A percentile compares a stretch with the other conserved stretches of the same genome.
These are phyloP conservation scores for Apomyelois bistriatella DNA, from an alignment of 2,888 invertebrate species.

Conservation along the genomic window DNA sequence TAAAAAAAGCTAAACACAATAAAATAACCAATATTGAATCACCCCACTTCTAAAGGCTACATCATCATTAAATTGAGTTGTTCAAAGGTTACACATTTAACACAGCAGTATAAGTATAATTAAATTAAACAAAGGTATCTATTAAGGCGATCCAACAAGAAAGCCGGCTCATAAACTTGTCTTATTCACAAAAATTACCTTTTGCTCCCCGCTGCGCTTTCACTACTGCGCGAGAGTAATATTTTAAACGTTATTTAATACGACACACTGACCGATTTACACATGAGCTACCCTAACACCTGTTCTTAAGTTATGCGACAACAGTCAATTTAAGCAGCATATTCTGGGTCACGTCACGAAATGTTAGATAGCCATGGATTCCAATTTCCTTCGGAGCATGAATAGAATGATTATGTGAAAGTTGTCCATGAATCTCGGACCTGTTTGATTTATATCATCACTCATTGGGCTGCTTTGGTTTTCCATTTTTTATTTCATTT, in stretches of 20 bases:
- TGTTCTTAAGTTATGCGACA: conserved; percentile 46
- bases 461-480: conserved; percentile 41
- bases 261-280: conserved; percentile 55
- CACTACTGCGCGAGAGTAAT: conserved; percentile 52
- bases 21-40: too few species aligned
- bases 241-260: conserved; percentile 64
- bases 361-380: conserved; percentile 22
- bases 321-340: conserved; percentile 21
- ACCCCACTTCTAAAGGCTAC: too few species aligned
- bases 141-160: conserved; percentile 1
- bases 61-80: background rate
- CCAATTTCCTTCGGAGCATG: conserved; percentile 41
- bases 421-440: conserved; percentile 53
- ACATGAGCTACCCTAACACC: conserved; percentile 28
- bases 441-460: conserved; percentile 49
- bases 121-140: conserved; percentile 11
- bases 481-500: conserved; percentile 45
- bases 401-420: conserved; percentile 53
- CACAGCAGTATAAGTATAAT: conserved; percentile 17
- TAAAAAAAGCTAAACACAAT: too few species aligned
- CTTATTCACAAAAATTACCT: conserved; percentile 40
- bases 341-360: conserved; percentile 24
- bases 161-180: conserved; percentile 18
- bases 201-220: conserved; percentile 49
- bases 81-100: background rate